Percentiles rank a stretch among this genome's conserved stretches.
phyloP scores from a whole-genome alignment of 1,140 invertebrate species.

The Drosophila ambigua region DNA sequence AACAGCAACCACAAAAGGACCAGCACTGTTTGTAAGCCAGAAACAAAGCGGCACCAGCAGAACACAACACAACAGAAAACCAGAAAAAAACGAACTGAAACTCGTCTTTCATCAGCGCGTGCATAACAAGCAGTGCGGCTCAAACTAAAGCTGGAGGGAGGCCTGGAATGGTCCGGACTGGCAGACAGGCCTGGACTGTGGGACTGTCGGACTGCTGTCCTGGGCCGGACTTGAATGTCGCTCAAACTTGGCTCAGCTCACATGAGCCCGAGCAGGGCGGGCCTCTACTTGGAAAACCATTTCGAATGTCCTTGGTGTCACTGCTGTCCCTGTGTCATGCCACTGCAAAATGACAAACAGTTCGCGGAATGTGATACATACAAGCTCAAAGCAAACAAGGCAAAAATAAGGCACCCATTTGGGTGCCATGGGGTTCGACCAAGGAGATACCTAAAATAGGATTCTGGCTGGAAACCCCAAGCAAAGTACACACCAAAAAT shows the following conservation, averaged over 20 bases:
- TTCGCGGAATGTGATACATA: slow-evolving; percentile 44
- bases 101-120: slow-evolving; percentile 74
- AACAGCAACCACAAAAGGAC: slow-evolving; percentile 6
- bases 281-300: slow-evolving; percentile 56
- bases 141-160: slow-evolving; percentile 52
- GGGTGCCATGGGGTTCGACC: not conserved
- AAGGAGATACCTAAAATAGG: slow-evolving; percentile 5
- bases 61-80: not conserved
- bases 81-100: slow-evolving; percentile 34
- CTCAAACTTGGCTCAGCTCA: slow-evolving; percentile 55
- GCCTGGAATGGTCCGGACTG: slow-evolving; percentile 31
- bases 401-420: not conserved
- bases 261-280: slow-evolving; percentile 20
- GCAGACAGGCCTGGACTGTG: slow-evolving; percentile 11
- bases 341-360: slow-evolving; percentile 74
- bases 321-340: slow-evolving; percentile 57
- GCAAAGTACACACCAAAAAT: not conserved
- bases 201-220: not conserved
- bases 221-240: slow-evolving; percentile 21
- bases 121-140: slow-evolving; percentile 70
- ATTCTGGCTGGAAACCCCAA: not conserved
- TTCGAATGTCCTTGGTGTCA: slow-evolving; percentile 60
- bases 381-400: slow-evolving; percentile 24
- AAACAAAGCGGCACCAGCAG: slow-evolving; percentile 19
- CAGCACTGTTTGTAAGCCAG: slow-evolving; percentile 41